These are phyloP conservation scores for Paradisaea rubra DNA, from an alignment of 2,113 vertebrate genomes.

Conservation along the genomic window DNA sequence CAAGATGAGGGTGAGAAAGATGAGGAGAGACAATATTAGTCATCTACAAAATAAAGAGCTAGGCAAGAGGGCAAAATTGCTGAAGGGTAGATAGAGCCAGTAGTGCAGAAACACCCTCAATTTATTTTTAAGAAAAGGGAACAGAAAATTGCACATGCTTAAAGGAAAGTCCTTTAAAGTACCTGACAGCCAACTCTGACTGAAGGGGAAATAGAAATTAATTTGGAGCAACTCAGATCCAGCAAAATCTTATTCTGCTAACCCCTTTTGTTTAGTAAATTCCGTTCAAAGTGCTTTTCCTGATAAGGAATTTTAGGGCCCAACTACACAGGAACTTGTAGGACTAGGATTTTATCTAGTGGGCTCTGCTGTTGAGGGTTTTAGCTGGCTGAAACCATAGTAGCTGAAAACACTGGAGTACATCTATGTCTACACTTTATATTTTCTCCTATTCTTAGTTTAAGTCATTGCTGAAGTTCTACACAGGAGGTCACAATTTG, in stretches of 20 bases:
- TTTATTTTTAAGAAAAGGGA: slow-evolving; percentile 30
- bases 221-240: not conserved
- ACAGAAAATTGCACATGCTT: slow-evolving; percentile 33
- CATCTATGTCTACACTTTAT: not conserved
- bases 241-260: not conserved
- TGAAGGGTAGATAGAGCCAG: slow-evolving; percentile 48
- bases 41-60: slow-evolving; percentile 33
- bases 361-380: not conserved
- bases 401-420: not conserved
- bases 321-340: not conserved
- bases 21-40: slow-evolving; percentile 57
- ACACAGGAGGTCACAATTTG: slow-evolving; percentile 39
- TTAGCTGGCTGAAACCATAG: not conserved
- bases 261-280: not conserved
- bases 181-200: slow-evolving; percentile 36
- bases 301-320: not conserved
- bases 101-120: slow-evolving; percentile 47
- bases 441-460: not conserved
- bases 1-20: slow-evolving; percentile 48
- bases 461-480: not conserved
- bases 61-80: slow-evolving; percentile 41
- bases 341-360: not conserved
- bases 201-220: slow-evolving; percentile 2
- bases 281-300: not conserved
- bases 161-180: slow-evolving; percentile 24